Evolutionary conservation across 2,888 invertebrate genomes (phyloP), one percentile per base, ranked within the genome.

Genomic region (Xestia rhomboidea): DNA sequence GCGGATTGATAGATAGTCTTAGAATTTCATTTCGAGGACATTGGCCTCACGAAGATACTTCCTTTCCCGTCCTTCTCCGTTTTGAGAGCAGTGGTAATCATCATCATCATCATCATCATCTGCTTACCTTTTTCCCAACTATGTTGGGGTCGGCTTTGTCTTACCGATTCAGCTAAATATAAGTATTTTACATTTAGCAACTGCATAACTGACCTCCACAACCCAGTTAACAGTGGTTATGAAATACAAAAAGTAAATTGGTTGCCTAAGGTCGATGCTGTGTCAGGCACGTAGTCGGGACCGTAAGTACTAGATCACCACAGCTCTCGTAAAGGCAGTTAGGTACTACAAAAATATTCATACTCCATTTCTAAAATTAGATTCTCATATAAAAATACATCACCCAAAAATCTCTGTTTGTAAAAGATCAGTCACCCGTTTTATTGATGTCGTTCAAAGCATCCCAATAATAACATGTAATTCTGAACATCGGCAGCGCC

Each of bases 401-500:
- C 18, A 41, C 15, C 24, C 67, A 49, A 68, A 70, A 77, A 21
- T 24, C 4, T 11, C 27, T 44, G 10, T 7, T 82, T 76, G 44
- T 27, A 27, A 62, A 21, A 62, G 57, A 83, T 51, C 81, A 81
- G 54, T 38, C 62, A 71, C 41, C 38, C 76, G n/a, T 49, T 67
- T 38, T 70, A 71, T 15, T 41, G 34, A 72, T 27, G 34, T 57
- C 71, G 41, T 72, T 71, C 73, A 74, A 72, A 85, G 49, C 38
- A 66, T 38, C 8, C 57, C 60, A 83, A 73, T 83, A 78, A 84
- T 75, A 82, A 82, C 21, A 70, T 70, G 64, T 75, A 78, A 78
- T 86, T 68, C 64, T 6, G 46, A 67, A 15, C 83, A 82, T 68
- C 51, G 63, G 21, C 46, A 44, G 51, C 73, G 30, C 57, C 24